Conservation (phyloP, 2,113 vertebrate species). For the Choloepus hoffmanni region DNA sequence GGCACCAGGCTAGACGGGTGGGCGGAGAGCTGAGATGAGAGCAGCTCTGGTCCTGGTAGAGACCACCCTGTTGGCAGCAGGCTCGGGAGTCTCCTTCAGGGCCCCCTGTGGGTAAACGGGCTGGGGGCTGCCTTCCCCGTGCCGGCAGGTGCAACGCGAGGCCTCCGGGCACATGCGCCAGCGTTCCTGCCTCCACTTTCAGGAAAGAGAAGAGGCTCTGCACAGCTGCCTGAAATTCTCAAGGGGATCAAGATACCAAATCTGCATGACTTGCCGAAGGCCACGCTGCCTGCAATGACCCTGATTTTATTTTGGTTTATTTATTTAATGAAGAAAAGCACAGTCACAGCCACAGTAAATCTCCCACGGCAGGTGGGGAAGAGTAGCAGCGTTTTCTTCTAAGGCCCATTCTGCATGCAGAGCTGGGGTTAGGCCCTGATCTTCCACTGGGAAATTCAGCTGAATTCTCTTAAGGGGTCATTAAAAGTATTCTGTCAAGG, state of each 20-base stretch:
- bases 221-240: accelerated
- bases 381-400: accelerated
- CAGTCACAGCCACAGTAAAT: neutral
- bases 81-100: neutral
- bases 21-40: neutral
- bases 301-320: neutral
- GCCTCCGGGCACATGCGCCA: accelerated
- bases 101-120: neutral
- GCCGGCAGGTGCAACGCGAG: neutral
- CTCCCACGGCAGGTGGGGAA: accelerated
- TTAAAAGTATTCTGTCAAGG: neutral
- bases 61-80: no score
- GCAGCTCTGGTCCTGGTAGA: neutral
- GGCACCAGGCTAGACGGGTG: accelerated
- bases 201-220: neutral
- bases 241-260: neutral
- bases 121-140: accelerated
- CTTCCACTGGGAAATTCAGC: neutral
- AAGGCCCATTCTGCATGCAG: no score
- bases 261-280: neutral
- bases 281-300: neutral
- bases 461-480: no score
- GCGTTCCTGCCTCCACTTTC: no score
- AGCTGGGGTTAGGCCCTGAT: no score
- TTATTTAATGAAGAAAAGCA: no score